Percentiles rank a stretch among this genome's conserved stretches.
phyloP scores from a whole-genome alignment of 2,888 invertebrate species.

The Pardosa pseudoannulata region DNA sequence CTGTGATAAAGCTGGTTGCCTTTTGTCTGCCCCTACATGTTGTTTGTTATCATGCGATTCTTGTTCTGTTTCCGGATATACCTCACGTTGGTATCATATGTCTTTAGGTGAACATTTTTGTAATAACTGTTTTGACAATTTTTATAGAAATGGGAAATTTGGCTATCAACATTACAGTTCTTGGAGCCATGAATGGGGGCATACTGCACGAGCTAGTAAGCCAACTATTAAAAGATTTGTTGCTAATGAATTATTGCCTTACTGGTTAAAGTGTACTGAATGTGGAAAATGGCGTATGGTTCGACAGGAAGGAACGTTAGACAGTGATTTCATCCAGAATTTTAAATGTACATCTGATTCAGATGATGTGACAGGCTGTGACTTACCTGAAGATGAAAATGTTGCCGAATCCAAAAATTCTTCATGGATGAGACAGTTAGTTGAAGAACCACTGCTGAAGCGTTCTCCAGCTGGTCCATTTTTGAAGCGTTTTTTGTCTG shows the following conservation, averaged over 20 bases:
- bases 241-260: slow-evolving; percentile 77
- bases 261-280: slow-evolving; percentile 78
- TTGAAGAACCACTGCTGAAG: slow-evolving; percentile 76
- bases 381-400: slow-evolving; percentile 26
- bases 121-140: slow-evolving; percentile 78
- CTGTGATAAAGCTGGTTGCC: slow-evolving; percentile 55
- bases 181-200: slow-evolving; percentile 77
- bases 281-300: slow-evolving; percentile 78
- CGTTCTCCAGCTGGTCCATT: slow-evolving; percentile 77
- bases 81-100: slow-evolving; percentile 78
- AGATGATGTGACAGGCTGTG: slow-evolving; percentile 6
- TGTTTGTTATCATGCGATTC: slow-evolving; percentile 73
- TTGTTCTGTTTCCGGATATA: slow-evolving; percentile 77
- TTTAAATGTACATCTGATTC: slow-evolving; percentile 40
- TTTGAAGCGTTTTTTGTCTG: slow-evolving; percentile 77
- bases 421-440: slow-evolving; percentile 76
- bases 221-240: slow-evolving; percentile 76
- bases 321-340: slow-evolving; percentile 43
- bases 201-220: slow-evolving; percentile 76
- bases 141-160: slow-evolving; percentile 76
- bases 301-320: slow-evolving; percentile 54
- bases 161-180: slow-evolving; percentile 37
- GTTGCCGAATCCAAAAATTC: slow-evolving; percentile 33
- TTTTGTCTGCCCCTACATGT: slow-evolving; percentile 27
- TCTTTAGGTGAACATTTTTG: slow-evolving; percentile 79